Evolutionary conservation across 2,113 vertebrate genomes (phyloP).

Genomic region (Cranoglanis bouderius): DNA sequence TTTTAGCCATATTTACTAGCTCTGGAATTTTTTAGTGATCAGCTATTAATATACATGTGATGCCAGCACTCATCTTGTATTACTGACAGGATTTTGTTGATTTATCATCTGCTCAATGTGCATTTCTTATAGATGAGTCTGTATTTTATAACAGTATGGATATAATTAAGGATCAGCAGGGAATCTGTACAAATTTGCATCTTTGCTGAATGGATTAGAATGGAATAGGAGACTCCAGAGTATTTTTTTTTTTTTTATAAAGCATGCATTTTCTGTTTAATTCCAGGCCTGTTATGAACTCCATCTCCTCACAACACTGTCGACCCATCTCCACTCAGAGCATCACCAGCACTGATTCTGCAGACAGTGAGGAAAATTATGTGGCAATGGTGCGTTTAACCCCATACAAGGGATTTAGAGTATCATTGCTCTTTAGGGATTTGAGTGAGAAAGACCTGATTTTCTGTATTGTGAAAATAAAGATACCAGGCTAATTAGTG

Average conservation of each 20-base stretch:
- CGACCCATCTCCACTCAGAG: conserved; percentile 97
- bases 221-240: not conserved
- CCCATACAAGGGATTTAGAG: not conserved
- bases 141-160: not conserved
- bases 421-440: not conserved
- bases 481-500: not conserved
- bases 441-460: not conserved
- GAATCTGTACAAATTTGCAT: not conserved
- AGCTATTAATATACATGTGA: not conserved
- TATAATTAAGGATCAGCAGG: not conserved
- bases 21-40: not conserved
- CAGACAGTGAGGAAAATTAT: conserved; percentile 97
- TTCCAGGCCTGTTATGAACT: conserved; percentile 82
- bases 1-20: not conserved
- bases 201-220: not conserved
- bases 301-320: conserved; percentile 86
- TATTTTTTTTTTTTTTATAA: not conserved
- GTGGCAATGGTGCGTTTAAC: conserved; percentile 86
- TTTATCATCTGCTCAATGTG: not conserved
- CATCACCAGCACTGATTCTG: conserved; percentile 98
- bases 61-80: not conserved
- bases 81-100: not conserved
- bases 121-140: not conserved
- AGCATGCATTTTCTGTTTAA: conserved; percentile 35
- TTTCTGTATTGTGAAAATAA: not conserved